These are phyloP conservation scores for Drosophila leonis DNA, from an alignment of 2,888 invertebrate species.

Conservation along the genomic window DNA sequence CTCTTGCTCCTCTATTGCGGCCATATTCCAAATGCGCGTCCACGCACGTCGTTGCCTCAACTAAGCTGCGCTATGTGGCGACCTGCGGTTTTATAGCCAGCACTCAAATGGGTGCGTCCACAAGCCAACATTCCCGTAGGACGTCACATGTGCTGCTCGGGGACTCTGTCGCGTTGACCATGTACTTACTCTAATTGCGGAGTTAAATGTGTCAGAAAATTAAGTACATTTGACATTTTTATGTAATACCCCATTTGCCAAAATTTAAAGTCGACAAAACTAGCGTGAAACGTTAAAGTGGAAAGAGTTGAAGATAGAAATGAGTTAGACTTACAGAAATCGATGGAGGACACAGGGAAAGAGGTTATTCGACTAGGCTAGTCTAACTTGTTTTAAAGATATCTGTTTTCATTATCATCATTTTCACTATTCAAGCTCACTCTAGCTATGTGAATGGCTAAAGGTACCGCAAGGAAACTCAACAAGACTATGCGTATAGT, in stretches of 20 bases:
- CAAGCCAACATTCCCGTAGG: constrained; percentile 44
- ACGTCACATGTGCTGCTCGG: constrained; percentile 32
- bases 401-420: too few relatives aligned
- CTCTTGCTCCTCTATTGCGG: constrained; percentile 26
- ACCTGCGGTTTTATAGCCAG: constrained; percentile 61
- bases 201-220: constrained; percentile 8
- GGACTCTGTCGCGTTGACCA: constrained; percentile 13
- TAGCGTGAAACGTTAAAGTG: not conserved
- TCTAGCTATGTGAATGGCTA: too few relatives aligned
- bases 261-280: not conserved
- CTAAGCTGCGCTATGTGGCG: constrained; percentile 47
- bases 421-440: too few relatives aligned
- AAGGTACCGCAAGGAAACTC: not conserved
- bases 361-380: too few relatives aligned
- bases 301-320: not conserved
- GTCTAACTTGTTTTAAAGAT: too few relatives aligned
- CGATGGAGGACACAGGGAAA: too few relatives aligned
- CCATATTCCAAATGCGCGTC: constrained; percentile 30
- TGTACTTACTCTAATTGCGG: constrained; percentile 56
- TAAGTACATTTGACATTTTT: not conserved
- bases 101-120: constrained; percentile 46
- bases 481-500: not conserved
- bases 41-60: constrained; percentile 26
- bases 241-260: not conserved
- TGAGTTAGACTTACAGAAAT: too few relatives aligned